Conservation (phyloP, 2,888 invertebrate species). For the Oxycera nigricornis region DNA sequence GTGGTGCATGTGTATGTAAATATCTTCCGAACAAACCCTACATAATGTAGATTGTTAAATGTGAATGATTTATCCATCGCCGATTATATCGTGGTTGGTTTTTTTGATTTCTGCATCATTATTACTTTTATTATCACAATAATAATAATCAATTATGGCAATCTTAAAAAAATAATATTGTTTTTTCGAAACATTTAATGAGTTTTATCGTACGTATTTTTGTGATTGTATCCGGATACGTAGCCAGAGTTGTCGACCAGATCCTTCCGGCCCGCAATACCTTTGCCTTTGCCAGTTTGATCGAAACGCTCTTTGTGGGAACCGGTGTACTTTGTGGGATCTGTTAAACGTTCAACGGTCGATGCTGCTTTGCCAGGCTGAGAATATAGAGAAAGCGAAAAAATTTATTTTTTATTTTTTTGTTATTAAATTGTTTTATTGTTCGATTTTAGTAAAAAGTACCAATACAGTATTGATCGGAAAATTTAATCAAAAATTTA, state of each 20-base stretch:
- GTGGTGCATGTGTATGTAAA: background rate
- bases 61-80: background rate
- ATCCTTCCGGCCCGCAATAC: slow-evolving; percentile 83
- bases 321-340: slow-evolving; percentile 87
- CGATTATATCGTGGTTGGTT: background rate
- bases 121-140: slow-evolving; percentile 9
- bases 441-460: too few species aligned
- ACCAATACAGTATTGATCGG: too few species aligned
- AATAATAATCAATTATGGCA: background rate
- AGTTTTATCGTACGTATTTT: slow-evolving; percentile 74
- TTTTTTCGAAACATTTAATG: slow-evolving; percentile 57
- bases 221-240: slow-evolving; percentile 84
- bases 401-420: too few species aligned
- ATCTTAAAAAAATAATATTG: background rate
- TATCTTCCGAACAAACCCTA: background rate
- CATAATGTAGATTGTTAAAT: too few species aligned
- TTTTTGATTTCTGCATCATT: background rate
- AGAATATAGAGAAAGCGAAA: slow-evolving; percentile 41
- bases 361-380: slow-evolving; percentile 61
- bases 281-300: slow-evolving; percentile 83
- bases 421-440: too few species aligned
- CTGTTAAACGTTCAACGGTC: slow-evolving; percentile 75
- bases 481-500: too few species aligned
- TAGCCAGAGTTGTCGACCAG: slow-evolving; percentile 77
- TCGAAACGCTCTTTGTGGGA: slow-evolving; percentile 88